phyloP scores from a whole-genome alignment of 2,113 vertebrate species.

The Mesembrinibis cayennensis region DNA sequence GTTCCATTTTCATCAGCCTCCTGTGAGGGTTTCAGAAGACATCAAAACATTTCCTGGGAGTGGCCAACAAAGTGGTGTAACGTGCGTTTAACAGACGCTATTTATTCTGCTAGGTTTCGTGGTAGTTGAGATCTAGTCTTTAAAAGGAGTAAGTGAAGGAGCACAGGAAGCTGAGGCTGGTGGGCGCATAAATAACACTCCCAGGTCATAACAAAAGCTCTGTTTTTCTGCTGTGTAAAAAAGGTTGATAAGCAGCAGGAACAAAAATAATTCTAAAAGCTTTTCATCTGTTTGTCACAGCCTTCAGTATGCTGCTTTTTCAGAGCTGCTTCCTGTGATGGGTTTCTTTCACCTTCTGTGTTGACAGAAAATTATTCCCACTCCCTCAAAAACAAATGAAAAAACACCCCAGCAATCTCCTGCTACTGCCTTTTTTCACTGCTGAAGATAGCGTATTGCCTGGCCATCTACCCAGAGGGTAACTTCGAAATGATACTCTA shows the following conservation, averaged over 20 bases:
- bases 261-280: constrained; percentile 2
- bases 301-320: neutral
- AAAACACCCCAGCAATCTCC: neutral
- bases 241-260: neutral
- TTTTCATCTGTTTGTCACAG: constrained; percentile 2
- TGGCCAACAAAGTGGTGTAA: neutral
- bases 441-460: neutral
- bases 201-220: neutral
- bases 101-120: neutral
- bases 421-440: neutral
- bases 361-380: neutral
- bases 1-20: neutral
- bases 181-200: neutral
- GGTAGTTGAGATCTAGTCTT: neutral
- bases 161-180: constrained; percentile 5
- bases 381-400: neutral
- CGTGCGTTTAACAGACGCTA: neutral
- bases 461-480: neutral
- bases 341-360: neutral
- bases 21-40: neutral
- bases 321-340: constrained; percentile 1
- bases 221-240: neutral
- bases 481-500: neutral
- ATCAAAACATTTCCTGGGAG: neutral
- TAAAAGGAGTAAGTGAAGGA: neutral